Evolutionary conservation across 2,797 vertebrate species (phyloP).

Genomic region (Mormyrus proboscirostris): DNA sequence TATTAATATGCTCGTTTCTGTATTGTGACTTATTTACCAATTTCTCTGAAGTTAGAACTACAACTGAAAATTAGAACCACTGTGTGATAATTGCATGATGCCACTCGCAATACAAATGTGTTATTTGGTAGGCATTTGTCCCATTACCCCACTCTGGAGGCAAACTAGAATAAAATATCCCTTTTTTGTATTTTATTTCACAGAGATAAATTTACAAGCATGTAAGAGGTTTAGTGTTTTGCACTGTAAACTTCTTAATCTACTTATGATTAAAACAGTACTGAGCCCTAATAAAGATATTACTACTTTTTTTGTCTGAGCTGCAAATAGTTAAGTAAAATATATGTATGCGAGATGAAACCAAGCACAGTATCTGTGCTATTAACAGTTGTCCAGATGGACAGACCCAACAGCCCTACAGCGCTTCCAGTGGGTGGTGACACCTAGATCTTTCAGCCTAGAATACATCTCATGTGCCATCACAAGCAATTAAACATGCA

Average conservation of each 20-base stretch:
- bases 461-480: neutral
- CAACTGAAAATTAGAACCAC: neutral
- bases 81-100: neutral
- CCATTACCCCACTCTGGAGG: neutral
- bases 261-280: neutral
- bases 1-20: neutral
- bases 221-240: neutral
- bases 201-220: neutral
- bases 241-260: neutral
- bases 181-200: neutral
- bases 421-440: neutral
- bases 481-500: neutral
- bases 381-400: neutral
- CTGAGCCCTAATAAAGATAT: neutral
- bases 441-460: neutral
- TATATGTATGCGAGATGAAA: neutral
- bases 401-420: neutral
- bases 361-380: neutral
- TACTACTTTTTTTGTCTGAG: neutral
- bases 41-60: neutral
- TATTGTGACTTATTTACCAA: neutral
- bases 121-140: neutral
- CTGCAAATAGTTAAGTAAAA: neutral
- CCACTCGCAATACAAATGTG: neutral
- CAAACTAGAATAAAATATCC: neutral